Base-by-base conservation (phyloP, 2,113 vertebrate species). In the Equus quagga region DNA sequence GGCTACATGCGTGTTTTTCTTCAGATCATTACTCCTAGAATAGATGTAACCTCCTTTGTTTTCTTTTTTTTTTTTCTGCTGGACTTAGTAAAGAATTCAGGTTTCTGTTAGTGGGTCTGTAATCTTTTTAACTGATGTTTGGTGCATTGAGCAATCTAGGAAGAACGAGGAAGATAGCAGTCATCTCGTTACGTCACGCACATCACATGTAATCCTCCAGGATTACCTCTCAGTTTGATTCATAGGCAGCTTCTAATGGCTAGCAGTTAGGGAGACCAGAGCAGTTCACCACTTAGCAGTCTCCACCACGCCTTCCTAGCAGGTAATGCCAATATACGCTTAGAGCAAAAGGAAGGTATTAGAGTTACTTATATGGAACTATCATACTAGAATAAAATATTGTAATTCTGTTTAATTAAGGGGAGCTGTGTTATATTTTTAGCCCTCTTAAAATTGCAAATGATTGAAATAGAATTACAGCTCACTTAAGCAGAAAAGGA, bases 81-180 rank as follows among this genome's bases (percentile, higher is more conserved):
- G 33, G 11, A 58, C 24, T 82, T 93, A 80, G 46, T 75, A 81
- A 91, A 92, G 21, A 72, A 95, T 72, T 72, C 56, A 73, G 26
- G 0, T 44, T 91, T 86, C 58, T 95, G 1, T 54, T 76, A 41
- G 21, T 89, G 33, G 2, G 82, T 78, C 41, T 91, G 3, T 94
- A 56, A 36, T 64, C 56, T 79, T 97, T 98, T 79, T 76, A 94
- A 86, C 18, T 94, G 31, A 54, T 96, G 3, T 93, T 95, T 91
- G 60, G 51, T 91, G 6, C 51, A 28, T 60, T 92, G 86, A 91
- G 26, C 23, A 70, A 10, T 89, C 14, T 60, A 46, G 24, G 54
- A 94, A 91, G 49, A 96, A 36, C 13, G 49, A 85, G 64, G 58
- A 96, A 69, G 8, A 44, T 36, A 46, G 89, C 33, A 75, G 82